Conservation (phyloP, 2,797 vertebrate genomes). For the Luscinia luscinia region DNA sequence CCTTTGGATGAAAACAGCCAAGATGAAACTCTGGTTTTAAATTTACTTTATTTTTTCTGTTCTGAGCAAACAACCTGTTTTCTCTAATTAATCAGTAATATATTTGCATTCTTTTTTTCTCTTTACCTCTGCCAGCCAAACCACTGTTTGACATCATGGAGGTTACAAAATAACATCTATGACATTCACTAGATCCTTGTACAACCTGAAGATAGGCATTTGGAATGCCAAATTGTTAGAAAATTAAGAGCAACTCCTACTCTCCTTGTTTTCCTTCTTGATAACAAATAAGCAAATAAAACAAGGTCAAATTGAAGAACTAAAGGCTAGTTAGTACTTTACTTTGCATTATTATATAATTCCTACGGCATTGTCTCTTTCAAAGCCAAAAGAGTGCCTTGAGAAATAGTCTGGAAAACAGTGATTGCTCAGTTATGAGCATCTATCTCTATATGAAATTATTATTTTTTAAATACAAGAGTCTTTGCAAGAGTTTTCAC, state of each 20-base stretch:
- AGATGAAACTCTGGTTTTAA: neutral
- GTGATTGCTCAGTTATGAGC: neutral
- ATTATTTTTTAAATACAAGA: too few species aligned
- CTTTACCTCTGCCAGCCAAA: neutral
- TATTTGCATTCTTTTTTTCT: neutral
- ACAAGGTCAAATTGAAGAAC: neutral
- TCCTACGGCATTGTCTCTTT: neutral
- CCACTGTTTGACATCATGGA: neutral
- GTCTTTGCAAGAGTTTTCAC: neutral
- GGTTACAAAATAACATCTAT: neutral
- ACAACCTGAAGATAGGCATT: neutral
- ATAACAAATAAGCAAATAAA: neutral
- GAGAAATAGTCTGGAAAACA: neutral
- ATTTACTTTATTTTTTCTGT: neutral
- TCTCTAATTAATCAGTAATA: neutral
- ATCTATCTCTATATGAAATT: neutral
- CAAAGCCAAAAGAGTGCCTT: neutral
- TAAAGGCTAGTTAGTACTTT: neutral
- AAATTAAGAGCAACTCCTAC: neutral
- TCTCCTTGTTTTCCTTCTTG: neutral
- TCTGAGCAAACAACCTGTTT: neutral
- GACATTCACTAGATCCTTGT: neutral
- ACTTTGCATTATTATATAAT: neutral
- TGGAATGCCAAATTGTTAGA: neutral
- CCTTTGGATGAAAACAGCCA: neutral